Conservation (phyloP, 2,113 vertebrate genomes). For the Morone saxatilis region DNA sequence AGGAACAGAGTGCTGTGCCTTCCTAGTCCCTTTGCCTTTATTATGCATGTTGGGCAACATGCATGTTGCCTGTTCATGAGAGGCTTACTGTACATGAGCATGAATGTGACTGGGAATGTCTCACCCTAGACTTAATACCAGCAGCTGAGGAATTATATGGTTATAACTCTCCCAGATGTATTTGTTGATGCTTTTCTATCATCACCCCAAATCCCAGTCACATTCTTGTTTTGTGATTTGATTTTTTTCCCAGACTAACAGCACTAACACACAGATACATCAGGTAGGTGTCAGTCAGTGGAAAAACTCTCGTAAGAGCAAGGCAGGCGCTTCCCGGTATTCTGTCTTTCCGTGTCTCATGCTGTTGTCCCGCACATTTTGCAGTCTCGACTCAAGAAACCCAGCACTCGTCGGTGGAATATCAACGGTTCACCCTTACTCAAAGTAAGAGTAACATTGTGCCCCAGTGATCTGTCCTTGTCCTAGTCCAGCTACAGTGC, state of each 20-base stretch:
- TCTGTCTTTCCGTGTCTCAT: constrained; percentile 56
- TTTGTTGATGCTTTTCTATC: constrained; percentile 30
- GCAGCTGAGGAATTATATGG: constrained; percentile 2
- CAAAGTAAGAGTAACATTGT: constrained; percentile 80
- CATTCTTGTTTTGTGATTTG: constrained; percentile 71
- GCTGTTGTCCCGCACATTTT: constrained; percentile 70
- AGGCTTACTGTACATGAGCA: constrained; percentile 63
- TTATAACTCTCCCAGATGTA: neutral
- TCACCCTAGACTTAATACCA: neutral
- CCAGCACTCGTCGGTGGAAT: constrained; percentile 80
- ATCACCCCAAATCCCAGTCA: constrained; percentile 66
- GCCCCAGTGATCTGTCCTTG: constrained; percentile 27
- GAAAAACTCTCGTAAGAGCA: neutral
- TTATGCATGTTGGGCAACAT: constrained; percentile 77
- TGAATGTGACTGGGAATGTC: constrained; percentile 79
- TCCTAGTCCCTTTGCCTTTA: constrained; percentile 53
- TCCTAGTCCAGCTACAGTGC: constrained; percentile 44
- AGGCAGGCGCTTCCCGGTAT: neutral
- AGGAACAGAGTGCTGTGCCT: constrained; percentile 51
- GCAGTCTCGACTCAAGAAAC: constrained; percentile 85
- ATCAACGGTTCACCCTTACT: constrained; percentile 78
- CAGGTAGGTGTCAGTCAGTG: constrained; percentile 6
- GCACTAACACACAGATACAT: constrained; percentile 55
- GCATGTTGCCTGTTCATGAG: constrained; percentile 80
- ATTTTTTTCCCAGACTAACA: constrained; percentile 72